Base-by-base conservation (phyloP, 2,113 vertebrate species). In the Kryptolebias marmoratus region DNA sequence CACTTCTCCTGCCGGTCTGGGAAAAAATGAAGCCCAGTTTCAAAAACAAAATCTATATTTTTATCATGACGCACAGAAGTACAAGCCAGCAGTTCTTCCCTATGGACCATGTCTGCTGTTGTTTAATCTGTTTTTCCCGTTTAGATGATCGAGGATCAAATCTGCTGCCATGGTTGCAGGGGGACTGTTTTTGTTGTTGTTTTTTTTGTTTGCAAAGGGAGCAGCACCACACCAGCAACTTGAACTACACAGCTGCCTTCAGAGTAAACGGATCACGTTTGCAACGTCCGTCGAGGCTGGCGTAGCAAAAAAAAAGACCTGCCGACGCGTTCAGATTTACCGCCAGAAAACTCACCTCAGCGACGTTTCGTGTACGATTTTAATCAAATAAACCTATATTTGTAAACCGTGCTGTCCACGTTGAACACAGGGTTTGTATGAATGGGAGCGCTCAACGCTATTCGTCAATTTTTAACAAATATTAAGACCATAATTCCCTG, bases 261-360 rank as follows among this genome's bases (percentile, higher is more conserved):
- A 76, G 64, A 65, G 61, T 65, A 69, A 47, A 69, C 27, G 10
- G 2, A 45, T 2, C 7, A 5, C 8, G 18, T n/a, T n/a, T n/a
- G 16, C 1, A 5, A 52, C 47, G 5, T 16, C 47, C 2, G 47
- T 47, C 11, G 13, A 30, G 5, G 11, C 36, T 59, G 18, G 4
- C 4, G 57, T 36, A 42, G 5, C 39, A 22, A 22, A 22, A 22
- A 22, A 42, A 42, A 42, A 5, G 39, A 32, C 15, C 18, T 27
- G 53, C 63, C 14, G 11, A 36, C 44, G 2, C 18, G 5, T 56
- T 61, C 59, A 32, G 3, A 69, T 32, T 55, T 7, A 61, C 73
- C 80, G 79, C 79, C 81, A 73, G 11, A 60, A 45, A 64, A 49
- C n/a, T n/a, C 32, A 5, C 11, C 36, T 36, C 7, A 42, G 10